Base-by-base conservation (phyloP, 2,797 vertebrate genomes). In the Spinus olivaceus region DNA sequence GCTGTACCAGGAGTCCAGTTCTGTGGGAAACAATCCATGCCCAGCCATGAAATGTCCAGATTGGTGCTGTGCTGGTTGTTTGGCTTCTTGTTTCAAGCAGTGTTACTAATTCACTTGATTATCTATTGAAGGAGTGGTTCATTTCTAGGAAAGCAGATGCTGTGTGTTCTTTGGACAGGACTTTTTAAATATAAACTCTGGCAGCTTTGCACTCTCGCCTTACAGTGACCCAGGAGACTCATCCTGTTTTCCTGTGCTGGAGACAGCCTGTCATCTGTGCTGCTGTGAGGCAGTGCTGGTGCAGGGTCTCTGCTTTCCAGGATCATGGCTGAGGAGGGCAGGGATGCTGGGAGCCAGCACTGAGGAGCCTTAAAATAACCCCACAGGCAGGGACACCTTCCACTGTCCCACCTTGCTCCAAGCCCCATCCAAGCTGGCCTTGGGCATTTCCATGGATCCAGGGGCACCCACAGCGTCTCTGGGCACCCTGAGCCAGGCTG, bases 251-350 rank as follows among this genome's bases (percentile, higher is more conserved):
- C 50, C 63, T 47, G 4, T 28, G 3, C 3, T 37, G 37, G 49
- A 83, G 50, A 70, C 20, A 20, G 24, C 12, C 66, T 56, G 50
- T 57, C 56, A 21, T n/a, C 37, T 33, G 8, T 78, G 65, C 64
- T 66, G 47, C 51, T 22, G 10, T 6, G 32, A 69, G 50, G 53
- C 51, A 37, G 20, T 9, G 41, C 59, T 91, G 79, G 19, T 16
- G 51, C 39, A 37, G 73, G 63, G 35, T 79, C 90, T 76, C 50
- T 79, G 88, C 93, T 92, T 87, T 91, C 73, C 78, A 91, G 86
- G 59, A 57, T 27, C 13, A 3, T 10, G 37, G 14, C 30, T 77
- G 33, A 70, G 56, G 65, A 76, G 46, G 39, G 30, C 46, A 56
- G 61, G 32, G 42, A 44, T 88, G 76, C 76, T 73, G 2, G 1